Percentiles rank a stretch among this genome's conserved stretches.
phyloP scores from a whole-genome alignment of 2,113 vertebrate genomes.

The Pterocles orientalis region DNA sequence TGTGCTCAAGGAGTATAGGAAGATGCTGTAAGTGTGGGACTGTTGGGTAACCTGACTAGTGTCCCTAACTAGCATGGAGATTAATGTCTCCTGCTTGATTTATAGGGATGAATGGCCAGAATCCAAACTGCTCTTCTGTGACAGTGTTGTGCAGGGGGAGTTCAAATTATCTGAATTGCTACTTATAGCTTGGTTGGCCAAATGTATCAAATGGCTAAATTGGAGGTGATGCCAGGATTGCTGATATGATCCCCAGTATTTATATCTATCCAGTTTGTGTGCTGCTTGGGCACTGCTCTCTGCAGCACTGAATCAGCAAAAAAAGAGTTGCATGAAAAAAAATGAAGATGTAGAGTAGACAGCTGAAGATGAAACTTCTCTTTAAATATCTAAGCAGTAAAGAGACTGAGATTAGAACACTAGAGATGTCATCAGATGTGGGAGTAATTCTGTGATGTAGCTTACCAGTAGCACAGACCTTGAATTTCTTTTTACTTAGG shows the following conservation, averaged over 20 bases:
- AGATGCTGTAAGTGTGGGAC: neutral
- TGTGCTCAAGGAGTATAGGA: neutral
- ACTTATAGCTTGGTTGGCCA: neutral
- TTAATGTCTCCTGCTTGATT: neutral
- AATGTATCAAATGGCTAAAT: neutral
- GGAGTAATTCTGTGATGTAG: neutral
- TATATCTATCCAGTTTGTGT: neutral
- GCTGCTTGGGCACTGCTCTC: neutral
- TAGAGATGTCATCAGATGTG: neutral
- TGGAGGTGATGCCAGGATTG: neutral
- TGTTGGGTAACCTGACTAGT: neutral
- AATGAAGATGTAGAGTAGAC: neutral
- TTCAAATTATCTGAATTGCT: neutral
- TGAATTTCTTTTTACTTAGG: neutral
- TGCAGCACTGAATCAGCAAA: neutral
- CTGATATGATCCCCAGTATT: neutral
- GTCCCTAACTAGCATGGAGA: neutral
- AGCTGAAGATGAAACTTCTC: neutral
- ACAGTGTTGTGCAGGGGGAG: neutral
- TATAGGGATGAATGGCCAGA: neutral
- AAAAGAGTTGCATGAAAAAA: neutral
- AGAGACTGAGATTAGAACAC: neutral
- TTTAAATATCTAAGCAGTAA: neutral
- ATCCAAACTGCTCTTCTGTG: neutral
- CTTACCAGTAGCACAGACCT: neutral